Conservation (phyloP, 2,888 invertebrate genomes). For the Calephelis perditalis region DNA sequence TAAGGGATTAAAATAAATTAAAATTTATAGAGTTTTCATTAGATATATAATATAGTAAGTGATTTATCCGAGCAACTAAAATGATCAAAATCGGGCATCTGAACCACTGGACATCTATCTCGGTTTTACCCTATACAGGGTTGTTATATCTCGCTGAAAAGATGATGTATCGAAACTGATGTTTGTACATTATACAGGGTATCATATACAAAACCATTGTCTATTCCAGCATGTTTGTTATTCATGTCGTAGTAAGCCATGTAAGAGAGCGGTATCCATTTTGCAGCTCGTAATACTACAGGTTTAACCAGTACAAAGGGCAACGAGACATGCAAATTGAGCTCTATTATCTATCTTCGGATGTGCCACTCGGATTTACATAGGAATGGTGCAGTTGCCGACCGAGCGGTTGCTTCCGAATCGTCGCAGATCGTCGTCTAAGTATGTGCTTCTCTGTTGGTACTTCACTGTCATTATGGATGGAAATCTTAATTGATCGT, state of each 20-base stretch:
- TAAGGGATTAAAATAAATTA: no score
- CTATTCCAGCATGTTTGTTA: constrained; percentile 37
- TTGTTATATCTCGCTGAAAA: no score
- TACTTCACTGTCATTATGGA: constrained; percentile 41
- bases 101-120: no score
- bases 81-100: no score
- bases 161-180: no score
- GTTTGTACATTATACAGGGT: not conserved
- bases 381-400: constrained; percentile 61
- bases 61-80: no score
- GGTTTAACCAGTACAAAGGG: constrained; percentile 54
- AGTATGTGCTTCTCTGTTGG: constrained; percentile 19
- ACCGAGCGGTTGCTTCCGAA: constrained; percentile 57
- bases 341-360: constrained; percentile 61
- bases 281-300: constrained; percentile 35
- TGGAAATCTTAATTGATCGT: constrained; percentile 41
- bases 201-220: not conserved
- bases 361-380: constrained; percentile 63
- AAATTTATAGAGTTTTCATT: no score
- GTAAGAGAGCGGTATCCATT: constrained; percentile 45
- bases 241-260: constrained; percentile 41
- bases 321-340: constrained; percentile 66
- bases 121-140: no score
- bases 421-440: constrained; percentile 32
- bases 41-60: no score